These are phyloP conservation scores for Clamator glandarius DNA, from an alignment of 2,797 vertebrate species.

Conservation along the genomic window DNA sequence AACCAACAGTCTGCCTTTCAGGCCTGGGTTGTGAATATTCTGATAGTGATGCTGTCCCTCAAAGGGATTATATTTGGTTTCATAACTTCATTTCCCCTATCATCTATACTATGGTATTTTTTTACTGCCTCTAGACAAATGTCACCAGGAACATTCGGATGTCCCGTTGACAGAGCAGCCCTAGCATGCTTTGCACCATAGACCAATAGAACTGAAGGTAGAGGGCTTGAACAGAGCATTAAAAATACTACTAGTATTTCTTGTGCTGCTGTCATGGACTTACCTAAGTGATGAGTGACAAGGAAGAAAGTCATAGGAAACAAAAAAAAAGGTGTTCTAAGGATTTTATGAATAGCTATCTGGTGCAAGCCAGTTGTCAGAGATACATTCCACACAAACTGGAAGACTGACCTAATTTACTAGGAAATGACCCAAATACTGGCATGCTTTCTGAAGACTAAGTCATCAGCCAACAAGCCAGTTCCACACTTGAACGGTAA, in stretches of 20 bases:
- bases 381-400: neutral
- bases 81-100: accelerated
- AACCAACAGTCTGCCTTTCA: neutral
- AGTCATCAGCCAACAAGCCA: neutral
- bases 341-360: neutral
- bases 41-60: neutral
- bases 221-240: neutral
- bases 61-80: accelerated
- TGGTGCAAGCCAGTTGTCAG: neutral
- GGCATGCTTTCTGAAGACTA: neutral
- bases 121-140: neutral
- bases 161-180: neutral
- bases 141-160: neutral
- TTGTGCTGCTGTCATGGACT: neutral
- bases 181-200: neutral
- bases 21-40: neutral
- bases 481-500: neutral
- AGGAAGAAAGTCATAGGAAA: neutral
- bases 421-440: neutral
- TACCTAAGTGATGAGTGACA: accelerated
- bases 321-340: neutral
- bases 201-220: neutral
- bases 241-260: neutral
- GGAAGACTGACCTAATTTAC: neutral
- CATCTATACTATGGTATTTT: neutral